Base-by-base conservation (phyloP, 2,113 vertebrate species). In the Gymnogyps californianus region DNA sequence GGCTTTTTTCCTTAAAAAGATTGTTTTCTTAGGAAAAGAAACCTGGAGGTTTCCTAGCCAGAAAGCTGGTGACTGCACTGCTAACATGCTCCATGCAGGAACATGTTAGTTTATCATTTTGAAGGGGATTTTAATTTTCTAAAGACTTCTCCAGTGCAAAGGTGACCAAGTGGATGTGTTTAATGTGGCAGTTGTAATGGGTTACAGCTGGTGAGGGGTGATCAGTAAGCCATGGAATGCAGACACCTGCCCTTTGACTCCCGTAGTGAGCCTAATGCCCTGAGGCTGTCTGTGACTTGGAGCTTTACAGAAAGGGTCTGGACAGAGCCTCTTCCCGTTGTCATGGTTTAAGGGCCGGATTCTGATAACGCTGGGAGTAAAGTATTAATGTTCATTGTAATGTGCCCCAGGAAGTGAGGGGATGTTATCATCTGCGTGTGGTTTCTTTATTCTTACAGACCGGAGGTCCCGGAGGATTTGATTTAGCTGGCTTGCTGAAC, bases 401-500 rank as follows among this genome's bases (percentile, higher is more conserved):
- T 0, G 4, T 12, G 8, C 15, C 5, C 40, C 25, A 3, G 72
- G 47, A 36, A 44, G 8, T 1, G 78, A 34, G 46, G n/a, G 10
- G 52, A 4, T 32, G 55, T 80, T 28, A 10, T 58, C 44, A n/a
- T 8, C 52, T 66, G 31, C 4, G 1, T 49, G 11, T 40, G 55
- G 4, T 21, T n/a, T 80, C 54, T 89, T 47, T 66, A 5, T 66
- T 62, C 22, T 90, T 65, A 6, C 96, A 98, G 99, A 99, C 98
- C 3, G 98, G 98, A 6, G 98, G 98, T 11, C 96, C 99, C 14
- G 99, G 99, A 8, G 98, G 99, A 20, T 98, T 99, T 1, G 99
- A 99, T 80, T 96, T 99, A 52, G 99, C 99, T 0, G 99, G 99
- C 42, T 96, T 99, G 92, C 98, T 99, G 58, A 99, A 99, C 98